Base-by-base conservation (phyloP, 1,140 invertebrate genomes). In the Pogonomyrmex californicus region DNA sequence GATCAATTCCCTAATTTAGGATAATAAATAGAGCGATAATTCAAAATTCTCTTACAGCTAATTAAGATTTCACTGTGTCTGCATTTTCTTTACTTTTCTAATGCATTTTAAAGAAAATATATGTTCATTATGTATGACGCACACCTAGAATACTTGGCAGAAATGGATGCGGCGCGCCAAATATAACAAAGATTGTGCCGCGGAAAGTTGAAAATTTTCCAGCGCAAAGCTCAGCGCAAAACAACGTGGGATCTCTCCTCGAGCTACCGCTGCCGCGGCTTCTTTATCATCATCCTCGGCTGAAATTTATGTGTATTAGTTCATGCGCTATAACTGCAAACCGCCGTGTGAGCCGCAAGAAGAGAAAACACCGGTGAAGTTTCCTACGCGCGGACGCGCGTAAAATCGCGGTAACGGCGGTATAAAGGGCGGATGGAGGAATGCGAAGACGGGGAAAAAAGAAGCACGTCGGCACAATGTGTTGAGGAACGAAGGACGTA, bases 241-340 rank as follows among this genome's bases (percentile, higher is more conserved):
- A 58, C n/a, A 71, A 66, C 81, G 5, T 30, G 33, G 62, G 17
- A 47, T 66, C 38, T 86, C 49, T 66, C 60, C 38, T 38, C 38
- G 66, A 9, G 30, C 30, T 14, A 68, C 79, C 17, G 66, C 60
- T 23, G 30, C 51, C 49, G 30, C 62, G 30, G 30, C 49, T 47
- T 44, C 49, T 87, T 86, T 78, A 86, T 87, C 82, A 77, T 54
- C 82, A 75, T 78, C 23, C 33, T 47, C 54, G 36, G 49, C 7
- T 51, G 47, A 63, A 88, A 88, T 88, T 88, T 85, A 88, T 76
- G 87, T 66, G 87, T 87, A 87, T 87, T 81, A 87, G 73, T 66
- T 54, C 54, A 65, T 65, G 66, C 79, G 68, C 17, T 44, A 56
- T 82, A 83, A 75, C 54, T 75, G 79, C 54, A 83, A 49, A 83